These are phyloP conservation scores for Gari tellinella DNA, from an alignment of 2,888 invertebrate genomes.

Conservation along the genomic window DNA sequence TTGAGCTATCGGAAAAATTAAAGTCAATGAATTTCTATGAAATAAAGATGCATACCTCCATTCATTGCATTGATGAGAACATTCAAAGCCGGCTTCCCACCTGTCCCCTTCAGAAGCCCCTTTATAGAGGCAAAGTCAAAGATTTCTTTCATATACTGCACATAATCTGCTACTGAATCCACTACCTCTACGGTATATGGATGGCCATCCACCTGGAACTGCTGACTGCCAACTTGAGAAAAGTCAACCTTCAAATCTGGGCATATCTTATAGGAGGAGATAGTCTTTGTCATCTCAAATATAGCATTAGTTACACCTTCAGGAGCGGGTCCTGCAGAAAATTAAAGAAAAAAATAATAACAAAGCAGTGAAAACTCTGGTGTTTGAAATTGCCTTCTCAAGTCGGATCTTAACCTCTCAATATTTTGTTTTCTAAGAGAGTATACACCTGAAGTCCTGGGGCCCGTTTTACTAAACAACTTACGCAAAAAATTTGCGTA, in stretches of 20 bases:
- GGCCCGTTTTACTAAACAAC: no score
- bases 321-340: conserved; percentile 92
- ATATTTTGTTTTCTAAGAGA: no score
- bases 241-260: conserved; percentile 89
- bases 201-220: conserved; percentile 87
- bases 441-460: no score
- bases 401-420: no score
- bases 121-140: conserved; percentile 96
- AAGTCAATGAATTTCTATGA: no score
- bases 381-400: not conserved
- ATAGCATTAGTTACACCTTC: conserved; percentile 95
- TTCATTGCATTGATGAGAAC: conserved; percentile 97
- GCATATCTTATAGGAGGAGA: conserved; percentile 92
- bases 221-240: conserved; percentile 88
- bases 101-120: conserved; percentile 89
- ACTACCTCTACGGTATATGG: conserved; percentile 88
- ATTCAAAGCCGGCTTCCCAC: conserved; percentile 88
- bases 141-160: conserved; percentile 96
- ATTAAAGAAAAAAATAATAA: not conserved
- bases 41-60: conserved; percentile 88
- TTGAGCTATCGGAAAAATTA: no score
- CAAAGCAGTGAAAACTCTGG: not conserved
- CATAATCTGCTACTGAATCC: conserved; percentile 95
- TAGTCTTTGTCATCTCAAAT: conserved; percentile 91
- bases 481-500: no score